These are phyloP conservation scores for Steinernema carpocapsae DNA, from an alignment of 2,888 invertebrate species.

Conservation along the genomic window DNA sequence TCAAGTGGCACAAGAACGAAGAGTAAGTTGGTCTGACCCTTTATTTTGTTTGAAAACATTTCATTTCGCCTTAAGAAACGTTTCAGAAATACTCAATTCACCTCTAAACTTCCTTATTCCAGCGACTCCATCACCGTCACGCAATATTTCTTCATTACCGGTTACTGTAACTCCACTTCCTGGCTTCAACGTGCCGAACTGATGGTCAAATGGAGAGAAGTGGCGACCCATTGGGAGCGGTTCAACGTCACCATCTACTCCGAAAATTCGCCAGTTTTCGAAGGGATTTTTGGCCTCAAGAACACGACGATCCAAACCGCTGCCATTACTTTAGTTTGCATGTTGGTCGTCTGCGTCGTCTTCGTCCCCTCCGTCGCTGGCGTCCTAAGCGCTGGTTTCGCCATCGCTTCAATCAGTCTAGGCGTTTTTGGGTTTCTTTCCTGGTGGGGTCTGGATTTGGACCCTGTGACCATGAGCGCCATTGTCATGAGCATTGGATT, in stretches of 20 bases:
- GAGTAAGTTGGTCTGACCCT: constrained; percentile 1
- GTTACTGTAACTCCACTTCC: constrained; percentile 43
- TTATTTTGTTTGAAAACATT: too few relatives aligned
- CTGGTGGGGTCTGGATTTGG: constrained; percentile 42
- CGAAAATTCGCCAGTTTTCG: constrained; percentile 47
- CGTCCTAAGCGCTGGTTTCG: constrained; percentile 43
- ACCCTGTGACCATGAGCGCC: constrained; percentile 47
- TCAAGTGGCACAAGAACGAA: constrained; percentile 43
- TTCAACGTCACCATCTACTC: constrained; percentile 48
- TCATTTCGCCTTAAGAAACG: too few relatives aligned
- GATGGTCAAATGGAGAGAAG: constrained; percentile 45
- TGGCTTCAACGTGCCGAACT: constrained; percentile 45
- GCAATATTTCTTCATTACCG: constrained; percentile 43
- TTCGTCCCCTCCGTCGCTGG: constrained; percentile 46
- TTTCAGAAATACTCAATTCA: too few relatives aligned
- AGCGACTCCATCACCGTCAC: constrained; percentile 36
- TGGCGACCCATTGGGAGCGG: constrained; percentile 42
- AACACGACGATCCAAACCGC: constrained; percentile 40
- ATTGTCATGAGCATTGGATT: constrained; percentile 50
- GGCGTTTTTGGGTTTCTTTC: constrained; percentile 47
- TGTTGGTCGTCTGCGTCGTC: constrained; percentile 46
- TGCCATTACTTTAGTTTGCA: constrained; percentile 42
- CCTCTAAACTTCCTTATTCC: neutral
- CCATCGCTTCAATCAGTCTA: constrained; percentile 45
- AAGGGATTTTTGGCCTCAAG: constrained; percentile 41